Conservation (phyloP, 1,140 invertebrate species). For the Eupristina koningsbergeri region DNA sequence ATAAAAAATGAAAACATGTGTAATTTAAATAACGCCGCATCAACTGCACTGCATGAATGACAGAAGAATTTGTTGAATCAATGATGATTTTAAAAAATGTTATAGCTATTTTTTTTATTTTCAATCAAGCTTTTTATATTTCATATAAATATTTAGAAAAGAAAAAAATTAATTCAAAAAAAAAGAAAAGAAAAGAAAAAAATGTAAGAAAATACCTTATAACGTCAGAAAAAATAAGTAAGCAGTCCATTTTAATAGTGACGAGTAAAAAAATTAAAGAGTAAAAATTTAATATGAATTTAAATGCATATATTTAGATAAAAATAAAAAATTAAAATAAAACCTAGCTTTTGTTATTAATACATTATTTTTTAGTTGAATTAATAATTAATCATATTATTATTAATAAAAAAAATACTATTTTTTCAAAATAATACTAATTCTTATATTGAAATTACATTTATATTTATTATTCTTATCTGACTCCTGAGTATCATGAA, state of each 20-base stretch:
- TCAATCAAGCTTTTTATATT: constrained; percentile 3
- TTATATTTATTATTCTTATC: too few species aligned
- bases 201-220: not conserved
- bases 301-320: not conserved
- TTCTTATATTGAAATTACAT: too few species aligned
- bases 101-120: too few species aligned
- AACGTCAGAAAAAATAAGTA: not conserved
- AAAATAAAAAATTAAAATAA: not conserved
- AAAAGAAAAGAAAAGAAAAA: too few species aligned
- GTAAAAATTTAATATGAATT: not conserved
- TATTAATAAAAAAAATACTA: too few species aligned
- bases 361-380: not conserved
- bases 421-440: too few species aligned
- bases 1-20: not conserved
- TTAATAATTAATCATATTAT: too few species aligned
- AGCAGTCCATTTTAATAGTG: not conserved
- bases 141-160: too few species aligned
- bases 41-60: not conserved
- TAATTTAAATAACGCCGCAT: not conserved
- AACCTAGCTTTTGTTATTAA: not conserved
- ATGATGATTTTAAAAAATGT: constrained; percentile 6
- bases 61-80: not conserved
- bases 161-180: too few species aligned
- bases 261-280: not conserved
- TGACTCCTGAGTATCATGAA: too few species aligned